Evolutionary conservation across 1,140 invertebrate genomes (phyloP), one percentile per base, ranked within the genome.

Genomic region (Drosophila kohkoa): DNA sequence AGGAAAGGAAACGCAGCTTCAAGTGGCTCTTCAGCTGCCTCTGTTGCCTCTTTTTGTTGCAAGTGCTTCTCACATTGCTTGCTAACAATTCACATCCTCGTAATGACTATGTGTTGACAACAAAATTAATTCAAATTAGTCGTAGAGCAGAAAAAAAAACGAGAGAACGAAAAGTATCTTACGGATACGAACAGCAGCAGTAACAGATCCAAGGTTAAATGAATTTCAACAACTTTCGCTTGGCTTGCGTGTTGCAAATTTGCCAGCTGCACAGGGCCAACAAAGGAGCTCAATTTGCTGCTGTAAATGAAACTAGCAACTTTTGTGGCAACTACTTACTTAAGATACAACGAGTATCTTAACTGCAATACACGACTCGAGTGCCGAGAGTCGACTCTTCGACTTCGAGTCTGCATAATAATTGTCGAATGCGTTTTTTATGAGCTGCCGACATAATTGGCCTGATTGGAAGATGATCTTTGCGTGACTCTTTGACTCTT

Each of bases 91-190:
- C 77, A 77, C 83, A 88, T 88, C 74, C 83, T 77, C 68, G 77
- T 89, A 81, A 80, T 89, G 77, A 88, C 70, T 72, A 88, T 77
- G 83, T 88, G 83, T 88, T 88, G 83, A 88, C 83, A 88, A 88
- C 83, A 88, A 88, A 88, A 88, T 88, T 88, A 88, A 88, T 88
- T 88, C 81, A 88, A 87, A 87, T 87, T 87, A 87, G 80, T 63
- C 55, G 51, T 49, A 69, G 69, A 69, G 52, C 62, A 64, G 60
- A 77, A 43, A 55, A 51, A 20, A 55, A 68, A 28, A 28, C 8
- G 28, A 2, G 46, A 45, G 30, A 32, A 32, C 30, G 6, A 5
- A 7, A 32, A 7, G 48, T 54, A 54, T 54, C 51, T 54, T 54
- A 54, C 28, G 54, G 54, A 57, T 38, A n/a, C 35, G 35, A 16